Conservation (phyloP, 2,797 vertebrate species). For the Lagodon rhomboides region DNA sequence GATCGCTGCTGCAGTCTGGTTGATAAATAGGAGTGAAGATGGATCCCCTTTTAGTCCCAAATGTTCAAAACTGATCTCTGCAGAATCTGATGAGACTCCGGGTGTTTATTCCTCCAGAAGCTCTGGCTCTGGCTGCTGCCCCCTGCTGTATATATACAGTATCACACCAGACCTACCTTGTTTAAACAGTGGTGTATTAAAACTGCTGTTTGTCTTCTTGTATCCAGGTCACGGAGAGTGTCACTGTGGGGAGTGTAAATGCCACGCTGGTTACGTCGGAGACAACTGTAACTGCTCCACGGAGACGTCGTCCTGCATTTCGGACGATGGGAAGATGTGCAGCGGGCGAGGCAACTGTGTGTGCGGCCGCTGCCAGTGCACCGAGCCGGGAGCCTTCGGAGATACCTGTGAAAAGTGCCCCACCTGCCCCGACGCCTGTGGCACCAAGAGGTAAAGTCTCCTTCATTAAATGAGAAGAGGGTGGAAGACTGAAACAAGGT, state of each 20-base stretch:
- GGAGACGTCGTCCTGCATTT: constrained; percentile 86
- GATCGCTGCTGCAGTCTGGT: no score
- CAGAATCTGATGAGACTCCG: no score
- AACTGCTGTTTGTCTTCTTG: not conserved
- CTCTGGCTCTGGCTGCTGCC: no score
- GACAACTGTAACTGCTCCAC: constrained; percentile 98
- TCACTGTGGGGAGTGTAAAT: constrained; percentile 97
- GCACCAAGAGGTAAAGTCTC: constrained; percentile 90
- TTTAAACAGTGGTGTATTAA: not conserved
- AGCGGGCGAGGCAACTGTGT: constrained; percentile 91
- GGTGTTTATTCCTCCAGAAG: no score
- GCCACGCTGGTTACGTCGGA: constrained; percentile 91
- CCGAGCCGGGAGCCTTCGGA: constrained; percentile 94
- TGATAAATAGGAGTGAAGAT: no score
- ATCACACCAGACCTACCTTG: not conserved
- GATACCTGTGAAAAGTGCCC: constrained; percentile 96
- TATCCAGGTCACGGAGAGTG: constrained; percentile 93
- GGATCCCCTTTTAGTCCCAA: no score
- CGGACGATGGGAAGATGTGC: constrained; percentile 93
- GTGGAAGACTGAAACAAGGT: not conserved
- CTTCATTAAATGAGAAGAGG: not conserved
- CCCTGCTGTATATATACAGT: not conserved
- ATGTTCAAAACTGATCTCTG: no score
- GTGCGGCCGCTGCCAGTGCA: constrained; percentile 94
- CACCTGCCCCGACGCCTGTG: constrained; percentile 95